Base-by-base conservation (phyloP, 2,888 invertebrate genomes). In the Leucoma salicis region DNA sequence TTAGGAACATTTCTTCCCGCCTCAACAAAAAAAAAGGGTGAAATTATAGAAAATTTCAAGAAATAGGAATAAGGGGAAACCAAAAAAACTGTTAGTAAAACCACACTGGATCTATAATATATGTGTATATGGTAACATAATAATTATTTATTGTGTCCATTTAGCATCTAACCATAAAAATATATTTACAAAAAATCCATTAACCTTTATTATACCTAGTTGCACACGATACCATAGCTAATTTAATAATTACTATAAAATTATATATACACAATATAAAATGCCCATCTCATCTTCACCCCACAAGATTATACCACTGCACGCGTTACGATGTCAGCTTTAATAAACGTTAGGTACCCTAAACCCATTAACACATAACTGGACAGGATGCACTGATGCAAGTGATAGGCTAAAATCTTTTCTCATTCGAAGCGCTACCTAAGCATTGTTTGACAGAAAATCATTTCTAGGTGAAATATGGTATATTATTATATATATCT, bases 171-270 rank as follows among this genome's bases (percentile, higher is more conserved):
- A 57, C 67, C 70, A 70, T 74, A 70, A 81, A 78, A 74, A 75
- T 75, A 79, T 86, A 86, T 87, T 80, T 85, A 87, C 86, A 86
- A 70, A 70, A n/a, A 74, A 75, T 76, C 74, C 76, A 52, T 69
- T 66, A 69, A 71, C 78, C 77, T 73, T 65, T 61, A 64, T 52
- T 71, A 72, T 56, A 67, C 59, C 63, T 70, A 70, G 63, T 70
- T 69, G 70, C 53, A 72, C 63, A 33, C 46, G 46, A 51, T 60
- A 63, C 58, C 58, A 57, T 61, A 67, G 61, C 59, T 59, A 66
- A 53, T 57, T 67, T 56, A 57, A 63, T 60, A 53, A 65, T 63
- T 68, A 72, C 66, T 56, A 70, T 67, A 57, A 67, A 71, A 70
- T 70, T 67, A 64, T 66, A 65, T 73, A 66, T 73, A 73, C 70